Base-by-base conservation (phyloP, 2,888 invertebrate species). In the Mesochorus sp. region DNA sequence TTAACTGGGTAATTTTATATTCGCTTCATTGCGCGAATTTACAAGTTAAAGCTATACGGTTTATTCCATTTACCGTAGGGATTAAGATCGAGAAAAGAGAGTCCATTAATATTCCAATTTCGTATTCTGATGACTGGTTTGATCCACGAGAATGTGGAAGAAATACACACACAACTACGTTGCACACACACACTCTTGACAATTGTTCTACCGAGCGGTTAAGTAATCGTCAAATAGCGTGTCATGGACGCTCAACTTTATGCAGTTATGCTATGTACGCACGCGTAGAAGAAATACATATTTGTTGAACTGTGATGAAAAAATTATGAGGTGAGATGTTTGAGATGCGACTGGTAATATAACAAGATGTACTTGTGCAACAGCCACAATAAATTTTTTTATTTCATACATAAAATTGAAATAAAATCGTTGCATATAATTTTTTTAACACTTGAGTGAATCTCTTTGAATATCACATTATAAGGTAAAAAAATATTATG, bases 101-200 rank as follows among this genome's bases (percentile, higher is more conserved):
- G 39, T 59, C 42, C 82, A 85, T 86, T 87, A 86, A 84, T 84
- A 86, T 83, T 77, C 84, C 81, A 81, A 85, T 85, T 85, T 82
- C 80, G 82, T 85, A 85, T 86, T 85, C 85, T 78, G 81, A 81
- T 82, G 83, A 66, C 79, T 80, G 78, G 81, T 74, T 80, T 79
- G 75, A 24, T 14, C 26, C 39, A 12, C 39, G 24, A 42, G 42
- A 59, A n/a, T 37, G 57, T 17, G 37, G 37, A 2, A 37, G 21
- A 57, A 37, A 12, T 12, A 49, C 49, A 49, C 12, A 4, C n/a
- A n/a, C n/a, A n/a, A n/a, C n/a, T n/a, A n/a, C n/a, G n/a, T n/a
- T n/a, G n/a, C n/a, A n/a, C n/a, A n/a, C n/a, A n/a, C n/a, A n/a
- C n/a, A n/a, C n/a, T n/a, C n/a, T n/a, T n/a, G n/a, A n/a, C n/a